phyloP scores from a whole-genome alignment of 2,888 invertebrate species.

The Caprella mutica region DNA sequence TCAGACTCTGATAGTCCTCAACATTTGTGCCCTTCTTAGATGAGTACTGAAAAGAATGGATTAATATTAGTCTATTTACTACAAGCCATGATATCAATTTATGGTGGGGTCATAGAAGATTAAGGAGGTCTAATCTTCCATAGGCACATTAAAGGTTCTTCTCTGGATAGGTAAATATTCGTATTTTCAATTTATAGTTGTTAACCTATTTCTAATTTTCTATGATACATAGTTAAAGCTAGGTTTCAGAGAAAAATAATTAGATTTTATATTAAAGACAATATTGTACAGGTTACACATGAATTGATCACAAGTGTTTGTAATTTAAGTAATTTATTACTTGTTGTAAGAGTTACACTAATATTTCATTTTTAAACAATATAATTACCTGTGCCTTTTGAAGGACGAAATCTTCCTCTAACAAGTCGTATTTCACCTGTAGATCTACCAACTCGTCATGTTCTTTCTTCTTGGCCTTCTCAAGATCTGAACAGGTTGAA shows the following conservation, averaged over 20 bases:
- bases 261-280: too few relatives aligned
- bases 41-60: neutral
- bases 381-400: constrained; percentile 54
- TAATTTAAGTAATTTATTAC: too few relatives aligned
- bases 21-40: neutral
- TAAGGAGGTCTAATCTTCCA: too few relatives aligned
- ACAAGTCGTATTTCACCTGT: constrained; percentile 65
- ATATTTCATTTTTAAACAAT: constrained; percentile 12
- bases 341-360: too few relatives aligned
- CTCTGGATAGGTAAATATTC: neutral
- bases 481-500: too few relatives aligned
- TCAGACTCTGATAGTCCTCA: constrained; percentile 43
- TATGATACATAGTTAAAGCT: neutral
- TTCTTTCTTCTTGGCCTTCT: constrained; percentile 50
- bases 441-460: constrained; percentile 65
- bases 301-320: too few relatives aligned
- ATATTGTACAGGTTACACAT: too few relatives aligned
- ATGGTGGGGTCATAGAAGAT: too few relatives aligned
- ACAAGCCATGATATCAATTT: too few relatives aligned
- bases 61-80: too few relatives aligned
- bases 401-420: constrained; percentile 73
- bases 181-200: neutral
- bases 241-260: too few relatives aligned
- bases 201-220: neutral
- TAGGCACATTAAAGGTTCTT: too few relatives aligned